phyloP scores from a whole-genome alignment of 2,113 vertebrate genomes.

The Chrysemys picta region DNA sequence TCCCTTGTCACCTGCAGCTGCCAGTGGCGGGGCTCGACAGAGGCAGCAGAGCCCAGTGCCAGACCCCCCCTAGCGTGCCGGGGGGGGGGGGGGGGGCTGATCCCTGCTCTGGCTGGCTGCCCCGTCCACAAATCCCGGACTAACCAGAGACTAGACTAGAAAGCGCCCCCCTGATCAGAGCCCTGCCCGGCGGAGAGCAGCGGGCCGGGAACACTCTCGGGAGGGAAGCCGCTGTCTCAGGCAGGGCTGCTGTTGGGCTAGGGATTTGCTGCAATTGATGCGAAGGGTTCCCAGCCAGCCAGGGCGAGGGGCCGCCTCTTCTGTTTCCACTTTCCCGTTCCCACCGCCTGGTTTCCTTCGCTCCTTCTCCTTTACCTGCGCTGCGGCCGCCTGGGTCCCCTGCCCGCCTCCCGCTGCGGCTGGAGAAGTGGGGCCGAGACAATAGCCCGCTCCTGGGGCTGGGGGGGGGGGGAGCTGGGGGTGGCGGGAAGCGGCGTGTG shows the following conservation, averaged over 20 bases:
- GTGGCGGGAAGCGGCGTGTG: conserved; percentile 79
- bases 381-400: background rate
- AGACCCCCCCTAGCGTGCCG: background rate
- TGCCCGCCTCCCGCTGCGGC: background rate
- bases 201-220: too few relatives aligned
- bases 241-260: background rate
- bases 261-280: background rate
- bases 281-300: background rate
- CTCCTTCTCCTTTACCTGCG: background rate
- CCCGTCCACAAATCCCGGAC: background rate
- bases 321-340: background rate
- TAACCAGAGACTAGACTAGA: background rate
- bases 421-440: background rate
- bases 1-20: background rate
- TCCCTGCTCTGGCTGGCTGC: background rate
- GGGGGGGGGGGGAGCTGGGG: conserved; percentile 17
- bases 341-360: background rate
- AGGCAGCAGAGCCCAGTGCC: background rate
- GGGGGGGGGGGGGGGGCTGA: background rate
- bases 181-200: background rate
- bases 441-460: background rate
- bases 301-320: background rate
- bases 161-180: too few relatives aligned
- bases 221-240: too few relatives aligned
- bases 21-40: background rate